Base-by-base conservation (phyloP, 2,113 vertebrate species). In the Eurypyga helias region DNA sequence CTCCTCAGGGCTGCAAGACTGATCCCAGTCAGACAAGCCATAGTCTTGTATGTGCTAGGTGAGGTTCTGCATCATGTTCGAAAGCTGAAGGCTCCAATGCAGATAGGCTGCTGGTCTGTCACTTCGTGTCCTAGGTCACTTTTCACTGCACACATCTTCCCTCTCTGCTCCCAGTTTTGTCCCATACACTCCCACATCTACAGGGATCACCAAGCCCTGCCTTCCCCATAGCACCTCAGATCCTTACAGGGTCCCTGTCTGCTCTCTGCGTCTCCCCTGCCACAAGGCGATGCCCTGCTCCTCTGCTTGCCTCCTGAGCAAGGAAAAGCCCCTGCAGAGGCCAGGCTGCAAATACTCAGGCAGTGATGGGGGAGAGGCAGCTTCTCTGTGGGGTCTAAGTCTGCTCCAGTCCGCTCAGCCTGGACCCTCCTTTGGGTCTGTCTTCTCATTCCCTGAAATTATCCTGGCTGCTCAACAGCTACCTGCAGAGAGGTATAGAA, bases 311-410 rank as follows among this genome's bases (percentile, higher is more conserved):
- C n/a, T 73, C 10, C n/a, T 64, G 54, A 43, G 17, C 11, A 17
- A 69, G 55, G 17, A 17, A 25, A 55, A 86, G 16, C 17, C 21
- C 15, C n/a, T 43, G 33, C 18, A 61, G 51, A 43, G 55, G 4
- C 20, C 29, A 64, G 23, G 9, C 17, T 83, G 41, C 29, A 36
- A 52, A 5, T 18, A 31, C 0, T 0, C 0, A 1, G 18, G 33
- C n/a, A 60, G 24, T 6, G 6, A 34, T 0, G 4, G 31, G 31
- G 6, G 64, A 67, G 28, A 87, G 19, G 25, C 36, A 76, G 8
- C 18, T 83, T 69, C 48, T 58, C 3, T 4, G 21, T 11, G 16
- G 48, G 43, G 10, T 18, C 7, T 38, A 24, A 34, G 11, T 29
- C 62, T 72, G 28, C 34, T 64, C 20, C 3, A 1, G 54, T 17